Conservation (phyloP, 2,888 invertebrate genomes). For the Mantis religiosa region DNA sequence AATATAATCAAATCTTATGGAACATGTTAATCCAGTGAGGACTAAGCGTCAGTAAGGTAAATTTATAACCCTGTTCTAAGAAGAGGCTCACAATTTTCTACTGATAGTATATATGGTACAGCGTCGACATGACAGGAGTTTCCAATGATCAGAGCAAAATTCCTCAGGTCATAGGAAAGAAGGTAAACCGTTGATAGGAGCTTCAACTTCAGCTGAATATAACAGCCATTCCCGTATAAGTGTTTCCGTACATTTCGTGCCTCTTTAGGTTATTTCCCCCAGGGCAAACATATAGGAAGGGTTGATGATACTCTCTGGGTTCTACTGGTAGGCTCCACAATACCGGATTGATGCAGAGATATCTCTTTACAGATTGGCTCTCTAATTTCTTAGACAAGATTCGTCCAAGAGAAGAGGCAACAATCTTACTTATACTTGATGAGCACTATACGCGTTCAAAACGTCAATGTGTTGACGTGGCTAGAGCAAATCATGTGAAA, state of each 20-base stretch:
- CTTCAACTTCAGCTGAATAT: slow-evolving; percentile 5
- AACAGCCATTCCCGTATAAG: slow-evolving; percentile 4
- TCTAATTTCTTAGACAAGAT: neutral
- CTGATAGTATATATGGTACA: neutral
- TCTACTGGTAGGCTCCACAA: neutral
- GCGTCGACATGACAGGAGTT: slow-evolving; percentile 13
- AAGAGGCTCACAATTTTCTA: too few relatives aligned
- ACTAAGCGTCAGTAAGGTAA: too few relatives aligned
- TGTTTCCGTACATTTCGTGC: slow-evolving; percentile 2
- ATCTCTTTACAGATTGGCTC: slow-evolving; percentile 6
- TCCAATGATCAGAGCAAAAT: slow-evolving; percentile 18
- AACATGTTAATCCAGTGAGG: too few relatives aligned
- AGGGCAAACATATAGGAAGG: neutral
- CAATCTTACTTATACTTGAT: slow-evolving; percentile 7
- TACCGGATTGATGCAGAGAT: slow-evolving; percentile 11
- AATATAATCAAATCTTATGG: too few relatives aligned
- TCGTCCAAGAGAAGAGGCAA: neutral
- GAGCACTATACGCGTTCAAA: slow-evolving; percentile 9
- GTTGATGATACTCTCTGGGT: neutral
- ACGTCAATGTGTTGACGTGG: slow-evolving; percentile 8
- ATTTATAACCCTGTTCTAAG: too few relatives aligned
- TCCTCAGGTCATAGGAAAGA: slow-evolving; percentile 2
- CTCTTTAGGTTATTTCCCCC: neutral
- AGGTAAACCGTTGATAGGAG: slow-evolving; percentile 12
- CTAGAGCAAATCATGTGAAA: slow-evolving; percentile 10